Evolutionary conservation across 1,140 invertebrate genomes (phyloP).

Genomic region (Aphelenchoides besseyi): DNA sequence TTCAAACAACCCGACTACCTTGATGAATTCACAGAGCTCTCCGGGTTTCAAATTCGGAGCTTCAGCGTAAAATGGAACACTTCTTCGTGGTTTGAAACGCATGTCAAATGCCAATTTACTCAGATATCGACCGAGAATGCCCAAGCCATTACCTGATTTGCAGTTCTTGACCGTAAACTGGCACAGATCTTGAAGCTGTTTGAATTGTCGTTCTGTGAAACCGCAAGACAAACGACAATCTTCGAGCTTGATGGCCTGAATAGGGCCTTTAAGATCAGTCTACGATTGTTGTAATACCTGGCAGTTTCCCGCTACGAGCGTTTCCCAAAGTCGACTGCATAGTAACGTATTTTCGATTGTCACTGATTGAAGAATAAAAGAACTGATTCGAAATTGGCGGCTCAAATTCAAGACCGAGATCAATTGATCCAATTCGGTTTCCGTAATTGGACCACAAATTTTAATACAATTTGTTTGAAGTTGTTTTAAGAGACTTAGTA

Average conservation of each 20-base stretch:
- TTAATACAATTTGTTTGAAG: not conserved
- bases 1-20: constrained; percentile 21
- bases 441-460: not conserved
- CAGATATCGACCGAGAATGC: constrained; percentile 7
- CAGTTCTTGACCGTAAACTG: constrained; percentile 24
- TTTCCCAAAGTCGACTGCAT: constrained; percentile 11
- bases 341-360: not conserved
- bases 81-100: not conserved
- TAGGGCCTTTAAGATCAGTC: not conserved
- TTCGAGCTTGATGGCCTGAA: constrained; percentile 15
- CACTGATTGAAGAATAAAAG: constrained; percentile 1
- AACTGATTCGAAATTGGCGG: constrained; percentile 5
- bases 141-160: not conserved
- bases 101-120: constrained; percentile 18
- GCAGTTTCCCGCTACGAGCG: constrained; percentile 5
- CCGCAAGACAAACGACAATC: constrained; percentile 14
- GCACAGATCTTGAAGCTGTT: constrained; percentile 2
- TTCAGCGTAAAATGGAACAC: constrained; percentile 16
- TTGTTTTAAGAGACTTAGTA: not conserved
- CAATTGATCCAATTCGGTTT: not conserved
- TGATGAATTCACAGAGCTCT: constrained; percentile 19
- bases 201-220: not conserved
- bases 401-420: not conserved
- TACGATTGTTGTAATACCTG: not conserved
- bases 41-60: constrained; percentile 1